Conservation (phyloP, 2,797 vertebrate genomes). For the Siniperca obscura region DNA sequence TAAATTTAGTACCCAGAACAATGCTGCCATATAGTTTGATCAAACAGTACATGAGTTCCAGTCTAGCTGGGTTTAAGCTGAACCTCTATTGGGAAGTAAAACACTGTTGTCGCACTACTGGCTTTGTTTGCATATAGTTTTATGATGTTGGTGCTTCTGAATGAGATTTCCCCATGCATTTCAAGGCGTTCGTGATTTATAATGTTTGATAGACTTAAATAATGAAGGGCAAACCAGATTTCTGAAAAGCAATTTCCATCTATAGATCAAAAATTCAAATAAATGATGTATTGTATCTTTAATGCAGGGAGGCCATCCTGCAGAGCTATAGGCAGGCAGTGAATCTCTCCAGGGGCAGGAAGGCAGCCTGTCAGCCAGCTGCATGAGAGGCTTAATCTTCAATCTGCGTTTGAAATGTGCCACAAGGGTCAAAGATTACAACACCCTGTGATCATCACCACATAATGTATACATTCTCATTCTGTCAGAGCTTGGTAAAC, state of each 20-base stretch:
- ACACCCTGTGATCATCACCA: slow-evolving; percentile 69
- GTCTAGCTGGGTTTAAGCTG: slow-evolving; percentile 1
- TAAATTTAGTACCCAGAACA: neutral
- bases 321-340: slow-evolving; percentile 35
- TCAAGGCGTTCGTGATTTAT: slow-evolving; percentile 27
- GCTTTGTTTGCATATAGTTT: slow-evolving; percentile 42
- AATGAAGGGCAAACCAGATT: slow-evolving; percentile 15
- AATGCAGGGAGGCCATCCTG: slow-evolving; percentile 26
- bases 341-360: slow-evolving; percentile 58
- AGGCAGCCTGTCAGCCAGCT: slow-evolving; percentile 69
- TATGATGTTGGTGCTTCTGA: slow-evolving; percentile 4
- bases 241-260: slow-evolving; percentile 30
- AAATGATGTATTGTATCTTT: slow-evolving; percentile 52
- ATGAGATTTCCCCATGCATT: slow-evolving; percentile 13
- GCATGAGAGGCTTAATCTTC: slow-evolving; percentile 75
- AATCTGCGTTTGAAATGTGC: slow-evolving; percentile 78
- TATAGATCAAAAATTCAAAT: slow-evolving; percentile 40
- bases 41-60: neutral
- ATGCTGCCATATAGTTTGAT: neutral
- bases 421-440: slow-evolving; percentile 80
- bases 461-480: slow-evolving; percentile 77
- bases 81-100: slow-evolving; percentile 32
- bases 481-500: slow-evolving; percentile 71
- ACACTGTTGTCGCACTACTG: slow-evolving; percentile 22
- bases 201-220: slow-evolving; percentile 42